Conservation (phyloP, 2,888 invertebrate species). For the Liposcelis brunnea region DNA sequence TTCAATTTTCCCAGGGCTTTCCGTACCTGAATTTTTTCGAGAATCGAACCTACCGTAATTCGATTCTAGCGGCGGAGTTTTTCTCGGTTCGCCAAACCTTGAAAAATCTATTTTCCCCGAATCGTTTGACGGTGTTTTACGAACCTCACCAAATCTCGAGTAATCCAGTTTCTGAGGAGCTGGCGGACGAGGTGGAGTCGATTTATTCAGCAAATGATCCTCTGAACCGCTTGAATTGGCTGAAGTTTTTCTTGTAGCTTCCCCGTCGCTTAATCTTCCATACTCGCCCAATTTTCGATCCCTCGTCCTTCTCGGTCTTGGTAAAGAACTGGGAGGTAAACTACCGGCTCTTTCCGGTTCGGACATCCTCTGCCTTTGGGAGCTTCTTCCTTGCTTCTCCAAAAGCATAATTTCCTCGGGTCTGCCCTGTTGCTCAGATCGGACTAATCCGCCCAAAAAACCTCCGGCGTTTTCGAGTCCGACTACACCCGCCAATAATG, state of each 20-base stretch:
- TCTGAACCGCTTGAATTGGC: conserved; percentile 4
- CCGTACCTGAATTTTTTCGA: neutral
- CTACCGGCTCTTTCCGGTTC: conserved; percentile 35
- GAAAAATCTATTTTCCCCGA: neutral
- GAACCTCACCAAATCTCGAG: conserved; percentile 10
- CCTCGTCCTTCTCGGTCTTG: conserved; percentile 32
- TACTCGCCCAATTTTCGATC: conserved; percentile 36
- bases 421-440: conserved; percentile 28
- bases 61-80: conserved; percentile 1
- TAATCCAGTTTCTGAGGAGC: conserved; percentile 20
- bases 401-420: conserved; percentile 54
- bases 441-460: conserved; percentile 28
- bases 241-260: conserved; percentile 26
- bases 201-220: neutral
- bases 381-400: conserved; percentile 59
- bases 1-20: neutral
- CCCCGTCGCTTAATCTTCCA: conserved; percentile 39
- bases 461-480: conserved; percentile 20
- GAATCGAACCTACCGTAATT: neutral
- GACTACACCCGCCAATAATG: conserved; percentile 49
- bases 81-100: neutral
- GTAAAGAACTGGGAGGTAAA: conserved; percentile 53
- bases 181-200: conserved; percentile 28
- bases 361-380: conserved; percentile 52
- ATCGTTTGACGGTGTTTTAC: neutral